Conservation (phyloP, 2,797 vertebrate species). For the Eulemur mongoz region DNA sequence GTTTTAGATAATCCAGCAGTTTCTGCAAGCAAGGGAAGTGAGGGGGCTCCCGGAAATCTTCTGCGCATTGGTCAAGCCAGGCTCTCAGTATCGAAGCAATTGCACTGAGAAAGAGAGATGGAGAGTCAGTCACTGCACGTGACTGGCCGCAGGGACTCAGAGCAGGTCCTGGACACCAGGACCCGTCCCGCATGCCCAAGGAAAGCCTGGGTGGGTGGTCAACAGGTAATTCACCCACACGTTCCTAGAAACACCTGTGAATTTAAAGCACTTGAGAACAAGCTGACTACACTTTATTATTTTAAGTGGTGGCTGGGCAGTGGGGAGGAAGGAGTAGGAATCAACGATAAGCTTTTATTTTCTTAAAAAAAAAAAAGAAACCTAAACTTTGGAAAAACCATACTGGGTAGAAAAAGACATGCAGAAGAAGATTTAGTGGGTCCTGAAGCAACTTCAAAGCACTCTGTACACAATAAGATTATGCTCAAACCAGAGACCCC, state of each 20-base stretch:
- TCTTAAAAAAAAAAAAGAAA: neutral
- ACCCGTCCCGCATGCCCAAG: no score
- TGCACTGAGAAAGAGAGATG: conserved; percentile 84
- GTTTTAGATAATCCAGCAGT: conserved; percentile 91
- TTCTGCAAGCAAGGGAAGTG: conserved; percentile 90
- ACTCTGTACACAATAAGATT: neutral
- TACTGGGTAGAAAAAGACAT: neutral
- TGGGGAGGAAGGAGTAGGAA: neutral
- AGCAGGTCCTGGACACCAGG: neutral
- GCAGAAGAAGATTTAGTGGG: neutral
- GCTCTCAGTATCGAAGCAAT: conserved; percentile 93
- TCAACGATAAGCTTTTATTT: neutral
- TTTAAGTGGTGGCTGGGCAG: neutral
- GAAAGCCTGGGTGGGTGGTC: neutral
- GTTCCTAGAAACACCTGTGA: neutral
- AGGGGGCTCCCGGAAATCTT: conserved; percentile 95
- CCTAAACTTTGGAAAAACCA: conserved; percentile 12
- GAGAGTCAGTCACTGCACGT: neutral
- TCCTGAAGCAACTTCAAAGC: conserved; percentile 7
- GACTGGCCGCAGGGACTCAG: neutral
- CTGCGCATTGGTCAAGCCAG: conserved; percentile 96
- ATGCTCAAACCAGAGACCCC: conserved; percentile 24
- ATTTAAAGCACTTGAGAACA: neutral
- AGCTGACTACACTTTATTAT: neutral
- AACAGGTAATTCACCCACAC: neutral